Percentiles rank a stretch among this genome's conserved stretches.
Evolutionary conservation across 2,888 invertebrate genomes (phyloP).

Genomic region (Enchytraeus crypticus): DNA sequence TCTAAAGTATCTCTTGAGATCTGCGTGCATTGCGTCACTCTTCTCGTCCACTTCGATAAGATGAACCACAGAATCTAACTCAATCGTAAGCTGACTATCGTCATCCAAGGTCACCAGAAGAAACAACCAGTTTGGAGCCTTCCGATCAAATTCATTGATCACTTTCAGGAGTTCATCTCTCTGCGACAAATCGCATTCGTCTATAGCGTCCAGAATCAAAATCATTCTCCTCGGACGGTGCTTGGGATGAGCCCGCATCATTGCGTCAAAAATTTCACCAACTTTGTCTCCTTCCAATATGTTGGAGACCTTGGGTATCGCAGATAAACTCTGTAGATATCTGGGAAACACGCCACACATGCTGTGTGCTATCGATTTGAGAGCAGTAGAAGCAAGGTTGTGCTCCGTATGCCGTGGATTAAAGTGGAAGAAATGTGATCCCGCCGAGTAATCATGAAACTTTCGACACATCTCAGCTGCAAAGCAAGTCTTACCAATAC

Average conservation of each 20-base stretch:
- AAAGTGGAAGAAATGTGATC: constrained; percentile 23
- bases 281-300: constrained; percentile 9
- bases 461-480: constrained; percentile 16
- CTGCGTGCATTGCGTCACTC: constrained; percentile 15
- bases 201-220: constrained; percentile 25
- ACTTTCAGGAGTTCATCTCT: constrained; percentile 7
- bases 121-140: constrained; percentile 20
- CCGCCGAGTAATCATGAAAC: constrained; percentile 7
- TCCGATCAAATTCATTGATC: constrained; percentile 15
- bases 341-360: constrained; percentile 16
- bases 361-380: constrained; percentile 17
- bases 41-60: constrained; percentile 18
- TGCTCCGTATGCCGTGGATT: constrained; percentile 15
- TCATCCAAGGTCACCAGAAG: constrained; percentile 17
- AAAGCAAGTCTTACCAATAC: constrained; percentile 27
- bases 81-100: constrained; percentile 14
- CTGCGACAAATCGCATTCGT: constrained; percentile 21
- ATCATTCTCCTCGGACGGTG: constrained; percentile 14
- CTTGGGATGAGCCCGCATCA: constrained; percentile 1
- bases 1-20: constrained; percentile 23
- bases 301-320: no score
- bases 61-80: constrained; percentile 4
- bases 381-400: constrained; percentile 12
- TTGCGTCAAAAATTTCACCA: constrained; percentile 14
- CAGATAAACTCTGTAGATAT: constrained; percentile 11